A percentile compares a stretch with the other conserved stretches of the same genome.
phyloP scores from a whole-genome alignment of 2,113 vertebrate genomes.

The Xiphorhynchus elegans region DNA sequence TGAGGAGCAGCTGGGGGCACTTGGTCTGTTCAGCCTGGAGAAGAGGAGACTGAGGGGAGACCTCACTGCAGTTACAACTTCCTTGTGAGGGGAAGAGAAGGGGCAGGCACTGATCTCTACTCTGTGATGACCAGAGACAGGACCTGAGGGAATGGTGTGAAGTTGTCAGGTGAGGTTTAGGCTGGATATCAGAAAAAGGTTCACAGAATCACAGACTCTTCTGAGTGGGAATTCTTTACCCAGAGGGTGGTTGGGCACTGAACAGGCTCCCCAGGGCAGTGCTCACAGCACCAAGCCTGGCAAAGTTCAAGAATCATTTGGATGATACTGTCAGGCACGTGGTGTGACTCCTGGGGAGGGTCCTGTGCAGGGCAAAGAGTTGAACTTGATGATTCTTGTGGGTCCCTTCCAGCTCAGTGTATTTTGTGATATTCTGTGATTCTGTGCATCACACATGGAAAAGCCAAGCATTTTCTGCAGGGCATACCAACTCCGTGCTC shows the following conservation, averaged over 20 bases:
- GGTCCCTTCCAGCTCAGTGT: rapidly evolving
- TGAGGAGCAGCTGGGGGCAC: not conserved
- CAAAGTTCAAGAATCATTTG: not conserved
- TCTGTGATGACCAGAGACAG: not conserved
- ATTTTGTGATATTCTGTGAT: not conserved
- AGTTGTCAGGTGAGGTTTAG: not conserved
- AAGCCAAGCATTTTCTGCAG: not conserved
- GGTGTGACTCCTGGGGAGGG: not conserved
- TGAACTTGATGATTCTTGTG: not conserved
- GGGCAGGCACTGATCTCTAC: not conserved
- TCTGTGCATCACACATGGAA: not conserved
- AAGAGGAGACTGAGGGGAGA: not conserved
- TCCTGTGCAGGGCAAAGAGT: not conserved
- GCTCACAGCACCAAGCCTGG: not conserved
- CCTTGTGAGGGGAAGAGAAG: not conserved
- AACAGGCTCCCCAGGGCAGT: not conserved
- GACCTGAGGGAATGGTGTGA: not conserved
- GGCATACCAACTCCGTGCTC: not conserved
- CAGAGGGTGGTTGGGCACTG: not conserved
- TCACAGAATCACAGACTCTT: not conserved
- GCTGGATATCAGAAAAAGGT: not conserved
- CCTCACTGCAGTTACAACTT: not conserved
- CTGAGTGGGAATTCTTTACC: not conserved
- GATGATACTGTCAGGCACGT: not conserved
- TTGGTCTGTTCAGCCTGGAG: not conserved